phyloP scores from a whole-genome alignment of 2,113 vertebrate species.

The Speoplatyrhinus poulsoni region DNA sequence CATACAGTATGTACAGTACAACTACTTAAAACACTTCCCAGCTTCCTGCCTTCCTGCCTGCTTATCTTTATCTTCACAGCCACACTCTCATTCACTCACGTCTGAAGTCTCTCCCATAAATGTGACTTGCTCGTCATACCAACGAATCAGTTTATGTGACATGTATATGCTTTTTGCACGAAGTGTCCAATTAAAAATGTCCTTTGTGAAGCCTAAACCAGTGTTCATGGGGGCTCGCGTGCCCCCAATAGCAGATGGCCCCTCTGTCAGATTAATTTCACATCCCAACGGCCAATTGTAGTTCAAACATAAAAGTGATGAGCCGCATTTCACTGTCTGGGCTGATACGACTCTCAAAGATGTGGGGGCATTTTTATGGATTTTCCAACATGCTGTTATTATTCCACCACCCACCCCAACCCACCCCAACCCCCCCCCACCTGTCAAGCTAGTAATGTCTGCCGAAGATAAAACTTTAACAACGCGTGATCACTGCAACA shows the following conservation, averaged over 20 bases:
- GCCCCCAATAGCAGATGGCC: slow-evolving; percentile 50
- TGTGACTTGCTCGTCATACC: slow-evolving; percentile 35
- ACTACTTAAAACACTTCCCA: slow-evolving; percentile 2
- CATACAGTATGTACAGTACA: background rate
- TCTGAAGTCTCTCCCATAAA: slow-evolving; percentile 40
- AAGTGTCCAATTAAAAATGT: slow-evolving; percentile 69
- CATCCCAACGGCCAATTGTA: slow-evolving; percentile 62
- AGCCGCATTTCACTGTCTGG: slow-evolving; percentile 60
- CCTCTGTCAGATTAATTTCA: slow-evolving; percentile 73
- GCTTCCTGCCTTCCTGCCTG: slow-evolving; percentile 2
- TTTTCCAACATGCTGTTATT: slow-evolving; percentile 60
- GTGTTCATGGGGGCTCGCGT: slow-evolving; percentile 33
- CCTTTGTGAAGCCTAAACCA: slow-evolving; percentile 50
- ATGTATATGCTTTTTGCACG: slow-evolving; percentile 63
- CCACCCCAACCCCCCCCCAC: slow-evolving; percentile 29
- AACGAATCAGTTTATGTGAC: slow-evolving; percentile 65
- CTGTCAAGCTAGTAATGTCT: slow-evolving; percentile 54
- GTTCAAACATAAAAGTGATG: slow-evolving; percentile 68
- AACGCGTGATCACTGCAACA: slow-evolving; percentile 38
- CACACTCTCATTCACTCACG: background rate
- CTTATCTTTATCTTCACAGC: slow-evolving; percentile 7
- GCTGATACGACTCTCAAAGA: slow-evolving; percentile 51
- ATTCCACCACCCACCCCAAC: slow-evolving; percentile 10
- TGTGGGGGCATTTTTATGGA: slow-evolving; percentile 54
- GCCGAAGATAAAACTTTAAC: slow-evolving; percentile 63